Evolutionary conservation across 2,888 invertebrate species (phyloP).

Genomic region (Brenthis ino): DNA sequence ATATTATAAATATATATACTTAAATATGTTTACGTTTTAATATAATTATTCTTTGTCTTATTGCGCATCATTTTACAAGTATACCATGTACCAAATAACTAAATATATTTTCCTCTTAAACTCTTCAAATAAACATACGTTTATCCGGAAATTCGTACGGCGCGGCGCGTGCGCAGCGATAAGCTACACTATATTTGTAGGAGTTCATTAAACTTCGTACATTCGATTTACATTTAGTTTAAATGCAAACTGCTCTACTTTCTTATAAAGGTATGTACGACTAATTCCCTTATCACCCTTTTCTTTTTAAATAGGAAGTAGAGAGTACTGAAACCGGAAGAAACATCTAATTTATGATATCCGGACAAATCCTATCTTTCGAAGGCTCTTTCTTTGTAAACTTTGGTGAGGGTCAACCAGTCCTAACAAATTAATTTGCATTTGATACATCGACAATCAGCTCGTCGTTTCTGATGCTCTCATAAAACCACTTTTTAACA

Average conservation of each 20-base stretch:
- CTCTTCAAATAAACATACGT: slow-evolving; percentile 3
- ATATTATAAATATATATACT: too few relatives aligned
- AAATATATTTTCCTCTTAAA: neutral
- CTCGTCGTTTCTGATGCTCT: too few relatives aligned
- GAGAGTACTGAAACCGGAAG: too few relatives aligned
- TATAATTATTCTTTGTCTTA: too few relatives aligned
- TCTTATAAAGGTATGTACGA: neutral
- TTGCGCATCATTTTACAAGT: neutral
- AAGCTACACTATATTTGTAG: slow-evolving; percentile 30
- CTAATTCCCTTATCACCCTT: neutral
- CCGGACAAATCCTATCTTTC: too few relatives aligned
- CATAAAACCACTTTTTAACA: too few relatives aligned
- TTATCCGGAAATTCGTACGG: slow-evolving; percentile 7
- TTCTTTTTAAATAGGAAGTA: neutral
- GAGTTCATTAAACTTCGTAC: slow-evolving; percentile 32
- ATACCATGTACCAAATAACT: neutral
- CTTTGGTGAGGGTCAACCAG: too few relatives aligned
- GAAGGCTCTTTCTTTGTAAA: too few relatives aligned
- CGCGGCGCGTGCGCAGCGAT: slow-evolving; percentile 24
- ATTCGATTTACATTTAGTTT: slow-evolving; percentile 13
- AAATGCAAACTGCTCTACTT: slow-evolving; percentile 1
- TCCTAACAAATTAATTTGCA: too few relatives aligned
- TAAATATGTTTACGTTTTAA: too few relatives aligned
- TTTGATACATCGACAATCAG: too few relatives aligned
- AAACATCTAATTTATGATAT: too few relatives aligned